phyloP scores from a whole-genome alignment of 2,113 vertebrate species.

The Orientallactaga bullata region DNA sequence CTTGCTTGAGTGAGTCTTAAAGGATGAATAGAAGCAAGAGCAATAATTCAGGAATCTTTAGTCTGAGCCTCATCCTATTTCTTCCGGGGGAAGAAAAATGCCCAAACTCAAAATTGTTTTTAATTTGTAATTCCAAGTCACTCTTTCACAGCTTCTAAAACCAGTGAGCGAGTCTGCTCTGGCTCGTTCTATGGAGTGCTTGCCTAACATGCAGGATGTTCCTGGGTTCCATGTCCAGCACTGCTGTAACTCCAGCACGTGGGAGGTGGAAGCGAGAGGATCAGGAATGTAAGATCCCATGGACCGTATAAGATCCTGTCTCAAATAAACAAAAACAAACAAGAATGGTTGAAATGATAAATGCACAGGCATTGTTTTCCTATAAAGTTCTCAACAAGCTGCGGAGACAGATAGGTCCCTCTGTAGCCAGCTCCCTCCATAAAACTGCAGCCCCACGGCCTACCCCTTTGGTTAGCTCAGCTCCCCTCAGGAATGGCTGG shows the following conservation, averaged over 20 bases:
- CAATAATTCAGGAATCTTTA: background rate
- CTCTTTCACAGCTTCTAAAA: background rate
- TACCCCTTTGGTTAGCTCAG: background rate
- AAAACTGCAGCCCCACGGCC: background rate
- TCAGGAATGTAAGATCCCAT: too few relatives aligned
- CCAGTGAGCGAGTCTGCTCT: background rate
- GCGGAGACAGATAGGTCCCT: background rate
- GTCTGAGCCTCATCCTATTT: background rate
- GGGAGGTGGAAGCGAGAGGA: too few relatives aligned
- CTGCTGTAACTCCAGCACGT: too few relatives aligned
- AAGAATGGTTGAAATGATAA: background rate
- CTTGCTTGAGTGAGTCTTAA: background rate
- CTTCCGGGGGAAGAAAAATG: background rate
- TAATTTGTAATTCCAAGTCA: constrained; percentile 22
- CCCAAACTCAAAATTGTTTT: constrained; percentile 2
- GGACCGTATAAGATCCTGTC: too few relatives aligned
- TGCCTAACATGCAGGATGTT: too few relatives aligned
- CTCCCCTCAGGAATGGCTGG: background rate
- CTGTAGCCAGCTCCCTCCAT: background rate
- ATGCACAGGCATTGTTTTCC: background rate
- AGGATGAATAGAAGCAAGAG: background rate
- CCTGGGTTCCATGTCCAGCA: too few relatives aligned
- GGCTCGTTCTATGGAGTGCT: background rate
- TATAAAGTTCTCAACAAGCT: background rate
- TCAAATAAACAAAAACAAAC: too few relatives aligned